These are phyloP conservation scores for Epizoanthus illoricatus DNA, from an alignment of 92 coral and sea anemone genomes.

Conservation along the genomic window DNA sequence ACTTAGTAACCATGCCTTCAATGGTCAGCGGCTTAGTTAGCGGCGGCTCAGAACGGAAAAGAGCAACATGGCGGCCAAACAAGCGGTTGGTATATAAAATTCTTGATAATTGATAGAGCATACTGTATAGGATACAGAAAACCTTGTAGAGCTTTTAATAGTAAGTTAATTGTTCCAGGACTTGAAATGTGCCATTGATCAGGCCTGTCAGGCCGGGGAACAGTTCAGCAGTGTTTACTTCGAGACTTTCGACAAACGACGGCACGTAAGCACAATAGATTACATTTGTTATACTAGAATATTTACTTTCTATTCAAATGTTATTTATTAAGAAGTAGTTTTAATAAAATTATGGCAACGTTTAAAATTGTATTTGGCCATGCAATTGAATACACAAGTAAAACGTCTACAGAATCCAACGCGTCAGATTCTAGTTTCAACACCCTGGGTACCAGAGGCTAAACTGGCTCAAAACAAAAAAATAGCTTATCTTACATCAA, in stretches of 20 bases:
- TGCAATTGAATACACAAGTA: no score
- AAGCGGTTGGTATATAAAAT: slow-evolving; percentile 56
- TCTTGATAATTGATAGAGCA: background rate
- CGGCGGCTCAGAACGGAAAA: no score
- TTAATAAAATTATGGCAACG: background rate
- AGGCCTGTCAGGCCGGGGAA: slow-evolving; percentile 90
- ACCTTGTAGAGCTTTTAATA: background rate
- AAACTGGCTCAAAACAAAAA: no score
- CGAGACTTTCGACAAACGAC: slow-evolving; percentile 92
- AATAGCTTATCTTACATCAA: no score
- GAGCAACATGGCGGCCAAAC: slow-evolving; percentile 74
- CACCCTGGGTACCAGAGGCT: no score
- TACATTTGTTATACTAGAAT: background rate
- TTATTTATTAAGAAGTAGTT: no score
- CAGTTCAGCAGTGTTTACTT: slow-evolving; percentile 87
- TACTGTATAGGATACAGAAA: no score
- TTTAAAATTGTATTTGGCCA: no score
- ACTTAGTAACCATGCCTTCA: slow-evolving; percentile 47
- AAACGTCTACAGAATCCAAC: no score
- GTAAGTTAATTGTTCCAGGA: slow-evolving; percentile 46
- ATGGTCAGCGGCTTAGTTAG: slow-evolving; percentile 45
- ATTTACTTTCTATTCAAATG: background rate
- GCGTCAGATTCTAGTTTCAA: no score
- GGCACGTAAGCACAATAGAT: slow-evolving; percentile 76
- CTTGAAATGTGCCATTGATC: slow-evolving; percentile 75